Evolutionary conservation across 2,797 vertebrate species (phyloP), one percentile per base, ranked within the genome.

Genomic region (Poeciliopsis infans): DNA sequence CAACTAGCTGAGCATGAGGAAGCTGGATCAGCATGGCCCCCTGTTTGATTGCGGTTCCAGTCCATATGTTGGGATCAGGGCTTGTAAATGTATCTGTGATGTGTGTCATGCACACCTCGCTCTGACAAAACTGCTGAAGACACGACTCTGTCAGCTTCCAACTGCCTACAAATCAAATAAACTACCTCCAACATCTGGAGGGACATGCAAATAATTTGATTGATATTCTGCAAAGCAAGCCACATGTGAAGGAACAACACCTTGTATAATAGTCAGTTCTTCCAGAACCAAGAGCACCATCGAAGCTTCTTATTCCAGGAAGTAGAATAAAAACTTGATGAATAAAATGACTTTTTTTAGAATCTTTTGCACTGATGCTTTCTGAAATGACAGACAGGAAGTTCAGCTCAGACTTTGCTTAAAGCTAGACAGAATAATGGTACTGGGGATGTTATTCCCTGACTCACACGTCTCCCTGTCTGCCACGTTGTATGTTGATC

Each of bases 131-230:
- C 64, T 83, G 87, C 86, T 74, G 81, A 86, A 69, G 74, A 55
- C 57, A 83, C 36, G 74, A 77, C 66, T 23, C 82, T 69, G 78
- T 81, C 81, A 76, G 69, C 82, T 75, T 75, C 89, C 85, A 43
- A 71, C 91, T 53, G 85, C 90, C 82, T 78, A 64, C 89, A 93
- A 92, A 94, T 94, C 93, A 93, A 87, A 93, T 93, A 88, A 92
- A 91, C 74, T 36, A 77, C 69, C 77, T 36, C 45, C 61, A 93
- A 92, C 95, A 95, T 92, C 93, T 95, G 93, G 93, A 91, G 86
- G 61, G 73, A 85, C 83, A 90, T 90, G 90, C 87, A 91, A 92
- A 93, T 90, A 79, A 86, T 77, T 81, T 83, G 81, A 93, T 95
- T 88, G 91, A 89, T 91, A 94, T 94, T 94, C 93, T 66, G 71